These are phyloP conservation scores for Tolmerus cingulatus DNA, from an alignment of 2,888 invertebrate species.

Conservation along the genomic window DNA sequence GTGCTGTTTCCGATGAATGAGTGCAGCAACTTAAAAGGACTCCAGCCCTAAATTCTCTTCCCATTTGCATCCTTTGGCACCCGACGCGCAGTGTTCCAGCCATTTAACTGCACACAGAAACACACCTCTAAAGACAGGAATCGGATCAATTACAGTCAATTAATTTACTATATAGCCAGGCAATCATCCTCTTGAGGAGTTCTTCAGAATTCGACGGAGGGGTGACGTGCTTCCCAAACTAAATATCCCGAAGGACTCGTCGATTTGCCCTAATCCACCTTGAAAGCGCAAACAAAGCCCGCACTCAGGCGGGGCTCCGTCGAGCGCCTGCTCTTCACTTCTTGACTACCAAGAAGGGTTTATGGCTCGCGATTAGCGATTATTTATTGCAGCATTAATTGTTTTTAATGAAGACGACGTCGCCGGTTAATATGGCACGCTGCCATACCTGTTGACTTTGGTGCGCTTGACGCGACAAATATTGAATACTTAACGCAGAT, in stretches of 20 bases:
- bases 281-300: background rate
- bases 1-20: background rate
- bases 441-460: conserved; percentile 11
- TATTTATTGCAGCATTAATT: conserved; percentile 37
- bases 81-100: background rate
- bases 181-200: background rate
- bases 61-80: background rate
- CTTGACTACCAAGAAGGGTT: conserved; percentile 10
- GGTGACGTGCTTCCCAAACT: conserved; percentile 8
- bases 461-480: background rate
- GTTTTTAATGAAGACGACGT: background rate
- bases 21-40: background rate
- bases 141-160: conserved; percentile 25
- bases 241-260: background rate
- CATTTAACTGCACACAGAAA: background rate
- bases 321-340: background rate
- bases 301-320: background rate
- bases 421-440: background rate
- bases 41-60: background rate
- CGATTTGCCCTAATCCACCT: background rate
- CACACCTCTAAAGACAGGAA: background rate
- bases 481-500: background rate
- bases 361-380: conserved; percentile 20
- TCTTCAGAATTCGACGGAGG: background rate
- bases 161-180: background rate